Percentiles rank a stretch among this genome's conserved stretches.
Evolutionary conservation across 2,113 vertebrate species (phyloP).

Genomic region (Parus major): DNA sequence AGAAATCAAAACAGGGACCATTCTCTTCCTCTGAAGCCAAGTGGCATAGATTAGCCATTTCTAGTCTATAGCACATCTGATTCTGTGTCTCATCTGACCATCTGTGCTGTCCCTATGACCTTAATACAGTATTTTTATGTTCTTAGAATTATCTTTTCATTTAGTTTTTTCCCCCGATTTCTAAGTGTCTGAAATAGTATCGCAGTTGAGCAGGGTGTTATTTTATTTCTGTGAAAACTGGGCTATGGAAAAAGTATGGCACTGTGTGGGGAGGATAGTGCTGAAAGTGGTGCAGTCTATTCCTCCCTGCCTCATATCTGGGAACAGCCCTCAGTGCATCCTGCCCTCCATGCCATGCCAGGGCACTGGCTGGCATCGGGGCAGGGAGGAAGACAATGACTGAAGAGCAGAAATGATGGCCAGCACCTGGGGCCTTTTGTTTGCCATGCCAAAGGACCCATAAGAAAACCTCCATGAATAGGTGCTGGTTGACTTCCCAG

Average conservation of each 20-base stretch:
- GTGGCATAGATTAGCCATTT: neutral
- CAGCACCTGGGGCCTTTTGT: neutral
- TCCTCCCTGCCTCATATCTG: neutral
- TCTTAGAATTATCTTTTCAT: neutral
- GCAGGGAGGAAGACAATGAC: neutral
- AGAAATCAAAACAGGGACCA: neutral
- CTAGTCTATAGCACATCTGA: neutral
- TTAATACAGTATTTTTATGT: neutral
- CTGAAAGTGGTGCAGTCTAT: neutral
- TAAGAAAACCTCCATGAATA: neutral
- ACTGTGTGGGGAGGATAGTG: neutral
- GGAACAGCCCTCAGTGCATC: neutral
- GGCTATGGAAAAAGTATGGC: neutral
- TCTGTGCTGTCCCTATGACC: neutral
- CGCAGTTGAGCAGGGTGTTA: neutral
- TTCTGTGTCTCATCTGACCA: neutral
- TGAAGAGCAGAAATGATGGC: neutral
- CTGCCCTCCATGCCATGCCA: neutral
- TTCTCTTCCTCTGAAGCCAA: neutral
- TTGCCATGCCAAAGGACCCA: neutral
- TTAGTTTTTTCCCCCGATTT: accelerated
- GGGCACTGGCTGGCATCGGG: neutral
- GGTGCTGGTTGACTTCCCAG: neutral
- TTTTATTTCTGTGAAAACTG: neutral
- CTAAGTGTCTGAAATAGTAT: neutral